Conservation (phyloP, 1,140 invertebrate genomes). For the Sweltsa coloradensis region DNA sequence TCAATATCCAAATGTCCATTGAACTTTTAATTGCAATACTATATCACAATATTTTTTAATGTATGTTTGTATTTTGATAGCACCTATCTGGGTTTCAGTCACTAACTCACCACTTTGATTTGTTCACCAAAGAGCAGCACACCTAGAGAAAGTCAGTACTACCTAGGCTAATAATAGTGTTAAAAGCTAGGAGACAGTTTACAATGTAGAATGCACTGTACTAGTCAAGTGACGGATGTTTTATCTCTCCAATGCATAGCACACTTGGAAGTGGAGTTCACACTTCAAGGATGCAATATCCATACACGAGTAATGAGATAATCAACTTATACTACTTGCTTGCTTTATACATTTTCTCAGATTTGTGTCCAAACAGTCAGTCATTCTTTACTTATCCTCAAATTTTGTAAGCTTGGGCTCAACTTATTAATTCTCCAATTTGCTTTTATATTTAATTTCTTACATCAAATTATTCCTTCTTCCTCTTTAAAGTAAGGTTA, state of each 20-base stretch:
- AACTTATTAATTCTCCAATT: conserved; percentile 4
- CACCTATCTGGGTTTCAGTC: too few relatives aligned
- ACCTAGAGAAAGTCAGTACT: too few relatives aligned
- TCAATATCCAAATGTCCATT: background rate
- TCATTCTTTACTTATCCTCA: conserved; percentile 5
- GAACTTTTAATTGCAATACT: background rate
- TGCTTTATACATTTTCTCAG: conserved; percentile 14
- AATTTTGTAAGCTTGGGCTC: conserved; percentile 14
- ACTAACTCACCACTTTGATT: too few relatives aligned
- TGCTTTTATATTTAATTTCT: background rate
- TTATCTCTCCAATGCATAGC: conserved; percentile 38
- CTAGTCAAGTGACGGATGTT: too few relatives aligned
- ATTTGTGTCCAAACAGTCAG: too few relatives aligned
- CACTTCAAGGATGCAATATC: conserved; percentile 88
- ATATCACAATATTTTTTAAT: background rate
- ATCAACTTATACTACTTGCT: conserved; percentile 18
- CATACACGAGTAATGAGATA: conserved; percentile 49
- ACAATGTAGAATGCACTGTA: too few relatives aligned
- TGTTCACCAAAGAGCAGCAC: too few relatives aligned
- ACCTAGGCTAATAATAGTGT: too few relatives aligned
- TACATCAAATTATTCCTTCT: conserved; percentile 10
- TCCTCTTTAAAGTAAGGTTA: conserved; percentile 14
- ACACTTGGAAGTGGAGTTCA: conserved; percentile 87
- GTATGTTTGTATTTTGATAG: conserved; percentile 1
- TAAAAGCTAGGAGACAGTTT: too few relatives aligned